phyloP scores from a whole-genome alignment of 2,113 vertebrate species.

The Chlorodrepanis virens region DNA sequence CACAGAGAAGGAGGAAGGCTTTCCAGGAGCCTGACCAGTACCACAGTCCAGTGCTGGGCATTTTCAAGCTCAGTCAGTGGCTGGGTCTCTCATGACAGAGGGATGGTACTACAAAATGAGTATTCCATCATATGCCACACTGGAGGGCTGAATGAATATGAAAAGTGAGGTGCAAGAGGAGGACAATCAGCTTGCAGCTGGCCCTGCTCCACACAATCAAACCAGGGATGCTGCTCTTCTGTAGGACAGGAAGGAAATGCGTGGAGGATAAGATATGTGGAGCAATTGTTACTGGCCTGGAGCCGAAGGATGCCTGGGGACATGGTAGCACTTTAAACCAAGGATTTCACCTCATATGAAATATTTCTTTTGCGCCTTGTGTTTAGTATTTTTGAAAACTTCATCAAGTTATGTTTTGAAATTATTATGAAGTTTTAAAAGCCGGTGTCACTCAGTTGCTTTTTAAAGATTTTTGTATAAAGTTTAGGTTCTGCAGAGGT shows the following conservation, averaged over 20 bases:
- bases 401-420: not conserved
- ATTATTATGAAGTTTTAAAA: not conserved
- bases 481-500: not conserved
- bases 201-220: not conserved
- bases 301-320: not conserved
- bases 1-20: not conserved
- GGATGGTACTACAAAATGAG: not conserved
- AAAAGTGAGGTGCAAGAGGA: not conserved
- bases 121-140: fast-evolving
- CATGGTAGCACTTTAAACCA: not conserved
- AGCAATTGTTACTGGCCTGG: not conserved
- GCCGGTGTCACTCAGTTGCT: not conserved
- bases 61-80: not conserved
- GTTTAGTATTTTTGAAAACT: not conserved
- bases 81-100: not conserved
- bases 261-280: not conserved
- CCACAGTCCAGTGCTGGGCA: not conserved
- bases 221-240: not conserved
- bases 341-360: not conserved
- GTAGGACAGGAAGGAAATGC: not conserved
- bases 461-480: not conserved
- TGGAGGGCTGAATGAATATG: not conserved
- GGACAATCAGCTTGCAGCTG: not conserved
- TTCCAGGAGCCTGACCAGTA: not conserved
- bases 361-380: not conserved